phyloP scores from a whole-genome alignment of 2,888 invertebrate species.

The Dryococelus australis region DNA sequence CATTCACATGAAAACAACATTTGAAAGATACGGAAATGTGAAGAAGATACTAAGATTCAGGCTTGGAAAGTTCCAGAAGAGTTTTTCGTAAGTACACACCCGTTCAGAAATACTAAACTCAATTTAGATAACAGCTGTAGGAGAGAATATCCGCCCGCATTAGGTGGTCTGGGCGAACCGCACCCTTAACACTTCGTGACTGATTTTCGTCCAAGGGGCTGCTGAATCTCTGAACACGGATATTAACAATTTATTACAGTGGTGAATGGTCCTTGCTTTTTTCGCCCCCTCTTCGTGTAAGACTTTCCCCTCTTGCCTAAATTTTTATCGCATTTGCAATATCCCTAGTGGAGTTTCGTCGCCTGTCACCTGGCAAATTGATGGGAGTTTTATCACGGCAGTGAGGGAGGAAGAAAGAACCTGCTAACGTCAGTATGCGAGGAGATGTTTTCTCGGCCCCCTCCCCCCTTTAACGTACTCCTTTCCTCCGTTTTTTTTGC shows the following conservation, averaged over 20 bases:
- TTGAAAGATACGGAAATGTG: too few relatives aligned
- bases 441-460: not conserved
- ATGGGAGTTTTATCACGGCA: constrained; percentile 9
- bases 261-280: not conserved
- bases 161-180: too few relatives aligned
- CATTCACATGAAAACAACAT: too few relatives aligned
- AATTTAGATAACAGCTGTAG: too few relatives aligned
- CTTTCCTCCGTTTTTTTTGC: not conserved
- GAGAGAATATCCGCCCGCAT: too few relatives aligned
- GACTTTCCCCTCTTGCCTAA: not conserved
- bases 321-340: not conserved
- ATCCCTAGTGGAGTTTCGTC: not conserved
- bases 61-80: too few relatives aligned
- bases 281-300: not conserved
- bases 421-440: not conserved
- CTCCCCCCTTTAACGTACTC: not conserved
- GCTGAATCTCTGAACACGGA: not conserved
- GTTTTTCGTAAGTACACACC: too few relatives aligned
- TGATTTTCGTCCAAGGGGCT: too few relatives aligned
- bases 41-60: too few relatives aligned
- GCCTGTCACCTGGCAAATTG: not conserved
- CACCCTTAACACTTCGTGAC: too few relatives aligned
- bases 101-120: too few relatives aligned
- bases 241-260: not conserved
- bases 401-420: not conserved